These are phyloP conservation scores for Saccostrea cuccullata DNA, from an alignment of 1,140 invertebrate species.

Conservation along the genomic window DNA sequence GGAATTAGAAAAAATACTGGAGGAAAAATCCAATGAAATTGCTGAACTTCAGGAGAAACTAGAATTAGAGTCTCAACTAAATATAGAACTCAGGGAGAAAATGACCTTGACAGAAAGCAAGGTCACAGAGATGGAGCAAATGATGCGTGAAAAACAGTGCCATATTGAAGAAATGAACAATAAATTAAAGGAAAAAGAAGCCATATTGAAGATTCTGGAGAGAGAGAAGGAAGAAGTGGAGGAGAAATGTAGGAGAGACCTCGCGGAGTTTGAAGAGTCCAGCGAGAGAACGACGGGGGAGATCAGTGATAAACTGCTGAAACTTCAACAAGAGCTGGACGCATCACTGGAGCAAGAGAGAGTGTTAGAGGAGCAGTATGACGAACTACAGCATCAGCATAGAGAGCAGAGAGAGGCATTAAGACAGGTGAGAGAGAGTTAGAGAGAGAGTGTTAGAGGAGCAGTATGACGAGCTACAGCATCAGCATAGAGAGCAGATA, in stretches of 20 bases:
- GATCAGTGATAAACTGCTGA: slow-evolving; percentile 55
- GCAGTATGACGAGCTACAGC: too few species aligned
- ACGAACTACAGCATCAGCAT: slow-evolving; percentile 50
- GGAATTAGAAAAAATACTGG: slow-evolving; percentile 58
- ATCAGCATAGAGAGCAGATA: too few species aligned
- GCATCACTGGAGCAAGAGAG: slow-evolving; percentile 55
- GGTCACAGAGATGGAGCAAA: slow-evolving; percentile 37
- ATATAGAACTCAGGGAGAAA: slow-evolving; percentile 41
- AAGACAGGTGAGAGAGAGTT: too few species aligned
- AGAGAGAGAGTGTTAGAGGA: too few species aligned
- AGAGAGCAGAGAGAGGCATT: too few species aligned
- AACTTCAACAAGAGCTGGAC: slow-evolving; percentile 59
- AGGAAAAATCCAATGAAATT: slow-evolving; percentile 58
- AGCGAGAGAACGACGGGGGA: slow-evolving; percentile 51
- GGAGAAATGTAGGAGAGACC: slow-evolving; percentile 61
- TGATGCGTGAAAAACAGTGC: slow-evolving; percentile 22
- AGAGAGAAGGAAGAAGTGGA: slow-evolving; percentile 61
- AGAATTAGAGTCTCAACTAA: slow-evolving; percentile 21
- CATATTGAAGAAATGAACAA: slow-evolving; percentile 54
- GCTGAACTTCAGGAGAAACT: slow-evolving; percentile 50
- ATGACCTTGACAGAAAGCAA: slow-evolving; percentile 29
- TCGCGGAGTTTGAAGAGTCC: slow-evolving; percentile 44
- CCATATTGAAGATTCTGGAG: slow-evolving; percentile 52
- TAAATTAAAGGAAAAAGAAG: slow-evolving; percentile 52
- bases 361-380: slow-evolving; percentile 56